Evolutionary conservation across 2,797 vertebrate species (phyloP), one percentile per base, ranked within the genome.

Genomic region (Sebastes aleutianus): DNA sequence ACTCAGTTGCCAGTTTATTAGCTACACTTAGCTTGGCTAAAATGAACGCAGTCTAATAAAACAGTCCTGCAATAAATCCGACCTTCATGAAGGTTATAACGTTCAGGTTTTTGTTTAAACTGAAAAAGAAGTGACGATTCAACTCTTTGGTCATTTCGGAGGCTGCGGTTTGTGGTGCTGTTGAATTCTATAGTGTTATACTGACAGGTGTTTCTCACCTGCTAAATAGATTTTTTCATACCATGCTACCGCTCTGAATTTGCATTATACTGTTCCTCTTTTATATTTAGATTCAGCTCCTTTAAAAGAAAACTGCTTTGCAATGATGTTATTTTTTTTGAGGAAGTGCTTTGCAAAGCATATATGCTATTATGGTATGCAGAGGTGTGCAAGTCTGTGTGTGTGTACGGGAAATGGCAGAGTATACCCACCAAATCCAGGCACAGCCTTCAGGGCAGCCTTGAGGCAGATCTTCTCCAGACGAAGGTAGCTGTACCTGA

Each of bases 381-480:
- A 57, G n/a, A 59, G 22, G 34, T 50, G 22, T 70, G 65, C 53
- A 50, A 3, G 27, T 54, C 13, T 64, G 36, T 13, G 36, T 13
- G 36, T 39, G 18, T 32, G 32, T 50, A 22, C 2, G 20, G 9
- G 13, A 70, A 63, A 74, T 43, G 34, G 24, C 53, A 74, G 1
- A 0, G 34, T 61, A 36, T 77, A 97, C 98, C 67, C 94, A 99
- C 99, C 99, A 87, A 99, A 99, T 86, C 98, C 99, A 0, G 99
- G 99, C 88, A 99, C 95, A 61, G 95, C 94, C 95, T 99, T 99
- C 70, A 99, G 96, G 73, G 91, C 97, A 65, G 97, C 97, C 93
- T 99, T 99, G 85, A 99, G 98, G 92, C 98, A 99, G 93, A 99
- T 97, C 95, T 99, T 99, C 92, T 99, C 97, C 95, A 98, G 92